These are phyloP conservation scores for Potorous gilbertii DNA, from an alignment of 2,797 vertebrate species.

Conservation along the genomic window DNA sequence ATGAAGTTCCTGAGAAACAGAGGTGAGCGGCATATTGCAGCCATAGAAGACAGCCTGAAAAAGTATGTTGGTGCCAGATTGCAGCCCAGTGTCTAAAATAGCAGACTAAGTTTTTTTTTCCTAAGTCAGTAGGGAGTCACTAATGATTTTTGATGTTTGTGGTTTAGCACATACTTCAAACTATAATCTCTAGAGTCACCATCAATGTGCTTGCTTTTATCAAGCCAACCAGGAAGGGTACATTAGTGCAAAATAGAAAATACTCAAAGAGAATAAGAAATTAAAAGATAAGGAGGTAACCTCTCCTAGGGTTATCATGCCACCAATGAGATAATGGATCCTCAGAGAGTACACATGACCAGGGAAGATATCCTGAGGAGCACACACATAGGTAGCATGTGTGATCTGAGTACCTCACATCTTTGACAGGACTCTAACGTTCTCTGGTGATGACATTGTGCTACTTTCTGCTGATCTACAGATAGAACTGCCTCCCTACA, in stretches of 20 bases:
- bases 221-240: neutral
- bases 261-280: neutral
- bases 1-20: neutral
- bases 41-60: neutral
- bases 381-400: neutral
- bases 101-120: neutral
- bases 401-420: neutral
- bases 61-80: neutral
- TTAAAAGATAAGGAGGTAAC: neutral
- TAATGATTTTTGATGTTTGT: neutral
- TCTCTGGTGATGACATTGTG: neutral
- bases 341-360: neutral
- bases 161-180: neutral
- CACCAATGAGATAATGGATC: neutral
- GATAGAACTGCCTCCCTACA: neutral
- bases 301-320: neutral
- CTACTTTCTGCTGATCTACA: neutral
- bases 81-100: neutral
- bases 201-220: neutral
- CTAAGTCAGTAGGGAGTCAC: neutral
- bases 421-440: neutral
- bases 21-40: neutral
- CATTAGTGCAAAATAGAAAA: neutral
- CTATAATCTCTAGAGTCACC: neutral
- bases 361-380: neutral